Percentiles rank a stretch among this genome's conserved stretches.
Evolutionary conservation across 1,140 invertebrate species (phyloP).

Genomic region (Gerris buenoi): DNA sequence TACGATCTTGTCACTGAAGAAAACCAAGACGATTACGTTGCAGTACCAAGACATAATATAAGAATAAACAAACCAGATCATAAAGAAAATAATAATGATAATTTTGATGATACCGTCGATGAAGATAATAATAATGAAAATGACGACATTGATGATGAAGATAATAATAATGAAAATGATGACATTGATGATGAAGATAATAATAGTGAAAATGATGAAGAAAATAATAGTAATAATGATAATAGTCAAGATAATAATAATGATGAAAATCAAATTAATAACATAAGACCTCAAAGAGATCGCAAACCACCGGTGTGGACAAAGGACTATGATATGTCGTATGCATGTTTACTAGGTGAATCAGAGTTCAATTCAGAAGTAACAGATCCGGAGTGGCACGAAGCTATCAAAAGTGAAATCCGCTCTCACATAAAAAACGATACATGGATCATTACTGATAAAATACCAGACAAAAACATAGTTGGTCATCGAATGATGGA

Average conservation of each 20-base stretch:
- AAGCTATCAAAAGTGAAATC: neutral
- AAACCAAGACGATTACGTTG: neutral
- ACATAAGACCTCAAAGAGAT: neutral
- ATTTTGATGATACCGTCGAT: neutral
- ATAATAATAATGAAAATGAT: neutral
- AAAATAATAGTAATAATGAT: neutral
- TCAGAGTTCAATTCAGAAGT: neutral
- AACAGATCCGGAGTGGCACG: neutral
- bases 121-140: neutral
- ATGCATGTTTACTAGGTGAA: neutral
- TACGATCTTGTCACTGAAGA: neutral
- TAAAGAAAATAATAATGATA: neutral
- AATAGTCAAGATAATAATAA: neutral
- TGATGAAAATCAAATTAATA: neutral
- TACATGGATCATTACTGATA: neutral
- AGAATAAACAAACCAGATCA: neutral
- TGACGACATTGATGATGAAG: neutral
- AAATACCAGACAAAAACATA: neutral
- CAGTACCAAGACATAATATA: neutral
- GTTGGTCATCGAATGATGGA: neutral
- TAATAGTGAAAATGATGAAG: neutral
- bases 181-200: neutral
- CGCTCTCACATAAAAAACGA: neutral
- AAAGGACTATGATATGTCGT: conserved; percentile 8
- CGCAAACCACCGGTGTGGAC: neutral